Base-by-base conservation (phyloP, 2,888 invertebrate genomes). In the Lepidocyrtinus sp. region DNA sequence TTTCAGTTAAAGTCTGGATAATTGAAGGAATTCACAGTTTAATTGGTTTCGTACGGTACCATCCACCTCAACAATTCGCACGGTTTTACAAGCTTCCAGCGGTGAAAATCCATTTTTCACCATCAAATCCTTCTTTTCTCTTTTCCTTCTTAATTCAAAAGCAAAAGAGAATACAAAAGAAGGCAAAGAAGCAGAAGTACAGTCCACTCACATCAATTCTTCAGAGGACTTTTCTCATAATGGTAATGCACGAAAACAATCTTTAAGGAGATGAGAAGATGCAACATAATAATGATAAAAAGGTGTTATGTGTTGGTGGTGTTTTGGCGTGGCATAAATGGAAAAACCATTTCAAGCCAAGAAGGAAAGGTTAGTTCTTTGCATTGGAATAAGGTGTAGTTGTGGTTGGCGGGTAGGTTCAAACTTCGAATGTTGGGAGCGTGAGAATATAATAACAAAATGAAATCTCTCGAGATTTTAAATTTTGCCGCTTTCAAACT, bases 41-140 rank as follows among this genome's bases (percentile, higher is more conserved):
- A n/a, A n/a, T n/a, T n/a, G n/a, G n/a, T n/a, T n/a, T n/a, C n/a
- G n/a, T n/a, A n/a, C n/a, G 12, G 36, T 70, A 24, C 59, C 22
- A 17, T 63, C 24, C 72, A 50, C 68, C 62, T 61, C 50, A 12
- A 63, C 72, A 74, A 72, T 79, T 73, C 78, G 73, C 73, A 73
- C 78, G 73, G 72, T 79, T 46, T 36, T 73, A 69, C 78, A 79
- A 73, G 78, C 21, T 24, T 79, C 78, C 78, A 79, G 78, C 67
- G 64, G 78, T 69, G 78, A 79, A 79, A 79, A 79, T 19, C 69
- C 78, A 79, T 79, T 79, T 79, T 79, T 79, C 78, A 79, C 78
- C 63, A 79, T 79, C 78, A 78, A 67, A 79, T 67, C 46, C 36
- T 62, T 62, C 36, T 36, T 36, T 36, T 36, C 36, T 36, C 36